phyloP scores from a whole-genome alignment of 1,140 invertebrate genomes.

The Conus betulinus region DNA sequence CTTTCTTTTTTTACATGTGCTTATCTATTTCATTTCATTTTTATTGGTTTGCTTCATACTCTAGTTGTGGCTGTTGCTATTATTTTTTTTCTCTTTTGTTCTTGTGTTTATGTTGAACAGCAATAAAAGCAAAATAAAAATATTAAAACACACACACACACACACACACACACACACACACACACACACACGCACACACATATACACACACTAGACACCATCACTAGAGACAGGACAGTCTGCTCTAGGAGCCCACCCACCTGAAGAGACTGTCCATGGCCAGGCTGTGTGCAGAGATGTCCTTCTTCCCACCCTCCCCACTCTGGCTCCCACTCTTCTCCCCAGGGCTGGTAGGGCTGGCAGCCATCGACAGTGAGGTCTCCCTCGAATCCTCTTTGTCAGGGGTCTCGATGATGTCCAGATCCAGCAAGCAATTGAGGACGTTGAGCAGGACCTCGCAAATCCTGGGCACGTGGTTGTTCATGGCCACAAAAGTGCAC shows the following conservation, averaged over 20 bases:
- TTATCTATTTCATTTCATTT: no score
- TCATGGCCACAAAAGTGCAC: constrained; percentile 89
- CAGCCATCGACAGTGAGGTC: constrained; percentile 31
- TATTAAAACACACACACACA: no score
- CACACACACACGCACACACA: no score
- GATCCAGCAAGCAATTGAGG: constrained; percentile 90
- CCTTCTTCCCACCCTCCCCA: constrained; percentile 47
- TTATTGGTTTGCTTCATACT: no score
- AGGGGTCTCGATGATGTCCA: constrained; percentile 82
- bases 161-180: no score
- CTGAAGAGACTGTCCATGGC: constrained; percentile 78
- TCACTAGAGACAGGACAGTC: no score
- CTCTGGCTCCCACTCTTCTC: neutral
- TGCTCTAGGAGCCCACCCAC: constrained; percentile 50
- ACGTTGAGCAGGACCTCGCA: constrained; percentile 94
- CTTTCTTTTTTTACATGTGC: no score
- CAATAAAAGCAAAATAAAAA: no score
- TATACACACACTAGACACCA: no score
- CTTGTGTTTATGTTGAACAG: no score
- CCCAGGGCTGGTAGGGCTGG: neutral
- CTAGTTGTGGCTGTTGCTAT: no score
- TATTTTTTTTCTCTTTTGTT: no score
- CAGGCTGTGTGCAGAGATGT: constrained; percentile 74
- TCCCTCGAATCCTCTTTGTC: constrained; percentile 43
- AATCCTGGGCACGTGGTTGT: constrained; percentile 88